Evolutionary conservation across 2,113 vertebrate species (phyloP).

Genomic region (Macaca nemestrina): DNA sequence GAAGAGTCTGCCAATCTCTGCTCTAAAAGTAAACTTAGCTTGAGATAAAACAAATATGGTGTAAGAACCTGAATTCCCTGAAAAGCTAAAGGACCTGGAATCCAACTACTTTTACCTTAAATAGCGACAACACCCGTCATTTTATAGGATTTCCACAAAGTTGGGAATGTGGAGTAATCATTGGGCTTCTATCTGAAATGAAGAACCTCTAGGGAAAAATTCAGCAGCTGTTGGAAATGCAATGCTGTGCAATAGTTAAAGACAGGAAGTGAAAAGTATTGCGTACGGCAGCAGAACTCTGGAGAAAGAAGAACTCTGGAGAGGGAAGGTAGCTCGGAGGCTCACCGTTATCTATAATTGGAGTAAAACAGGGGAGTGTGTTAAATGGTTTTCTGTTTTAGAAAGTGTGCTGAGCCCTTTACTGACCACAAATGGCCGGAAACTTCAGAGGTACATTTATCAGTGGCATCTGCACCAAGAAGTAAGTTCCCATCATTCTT

Average conservation of each 20-base stretch:
- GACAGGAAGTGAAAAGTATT: constrained; percentile 7
- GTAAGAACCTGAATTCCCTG: neutral
- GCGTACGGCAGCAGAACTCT: neutral
- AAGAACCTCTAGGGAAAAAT: constrained; percentile 10
- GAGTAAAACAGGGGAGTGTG: neutral
- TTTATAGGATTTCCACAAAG: neutral
- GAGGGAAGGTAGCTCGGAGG: neutral
- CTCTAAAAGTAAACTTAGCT: neutral
- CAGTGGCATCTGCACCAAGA: neutral
- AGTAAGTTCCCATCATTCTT: neutral
- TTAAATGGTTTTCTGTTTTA: constrained; percentile 15
- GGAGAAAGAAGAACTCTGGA: neutral
- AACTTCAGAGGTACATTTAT: neutral
- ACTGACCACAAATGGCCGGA: neutral
- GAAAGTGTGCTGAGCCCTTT: constrained; percentile 18
- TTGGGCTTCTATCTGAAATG: constrained; percentile 12
- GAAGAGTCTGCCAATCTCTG: neutral
- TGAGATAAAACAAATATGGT: neutral
- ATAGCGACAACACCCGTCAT: neutral
- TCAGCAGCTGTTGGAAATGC: constrained; percentile 43
- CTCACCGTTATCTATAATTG: neutral
- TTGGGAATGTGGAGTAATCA: neutral
- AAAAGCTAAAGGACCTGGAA: neutral
- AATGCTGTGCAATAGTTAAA: constrained; percentile 46
- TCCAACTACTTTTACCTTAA: neutral